phyloP scores from a whole-genome alignment of 2,113 vertebrate genomes.

The Oryzias curvinotus region DNA sequence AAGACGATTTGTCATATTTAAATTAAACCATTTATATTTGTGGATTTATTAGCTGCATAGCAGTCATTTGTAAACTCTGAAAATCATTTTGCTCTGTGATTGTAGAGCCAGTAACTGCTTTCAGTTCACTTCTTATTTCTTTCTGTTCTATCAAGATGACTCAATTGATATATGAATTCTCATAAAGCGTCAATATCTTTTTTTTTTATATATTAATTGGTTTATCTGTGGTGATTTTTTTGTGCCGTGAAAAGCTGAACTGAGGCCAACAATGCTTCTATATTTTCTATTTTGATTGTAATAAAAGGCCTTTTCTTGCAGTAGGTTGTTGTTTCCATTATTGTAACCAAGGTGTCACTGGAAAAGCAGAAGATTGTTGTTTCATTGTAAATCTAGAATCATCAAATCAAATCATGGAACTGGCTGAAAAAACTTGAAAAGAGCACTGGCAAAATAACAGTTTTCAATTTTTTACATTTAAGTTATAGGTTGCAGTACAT shows the following conservation, averaged over 20 bases:
- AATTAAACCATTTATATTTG: conserved; percentile 26
- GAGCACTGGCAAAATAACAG: too few species aligned
- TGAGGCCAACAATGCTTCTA: conserved; percentile 67
- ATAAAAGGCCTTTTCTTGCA: conserved; percentile 70
- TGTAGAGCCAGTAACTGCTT: conserved; percentile 58
- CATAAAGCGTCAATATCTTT: conserved; percentile 36
- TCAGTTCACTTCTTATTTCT: conserved; percentile 54
- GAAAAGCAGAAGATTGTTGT: not conserved
- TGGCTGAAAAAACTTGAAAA: too few species aligned
- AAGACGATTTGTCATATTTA: conserved; percentile 37
- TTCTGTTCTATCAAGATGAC: conserved; percentile 25
- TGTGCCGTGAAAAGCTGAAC: conserved; percentile 66
- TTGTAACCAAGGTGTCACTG: not conserved
- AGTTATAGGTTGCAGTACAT: too few species aligned
- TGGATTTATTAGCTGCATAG: conserved; percentile 38
- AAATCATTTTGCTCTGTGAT: conserved; percentile 54
- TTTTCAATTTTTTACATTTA: too few species aligned
- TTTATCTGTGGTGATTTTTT: conserved; percentile 63
- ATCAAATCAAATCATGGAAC: too few species aligned
- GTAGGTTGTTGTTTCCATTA: conserved; percentile 9
- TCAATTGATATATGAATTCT: conserved; percentile 20
- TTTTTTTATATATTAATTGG: conserved; percentile 35
- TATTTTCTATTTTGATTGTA: conserved; percentile 74
- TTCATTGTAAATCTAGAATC: too few species aligned
- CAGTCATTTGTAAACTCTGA: conserved; percentile 36